Evolutionary conservation across 2,797 vertebrate species (phyloP), one percentile per base, ranked within the genome.

Genomic region (Natrix natrix): DNA sequence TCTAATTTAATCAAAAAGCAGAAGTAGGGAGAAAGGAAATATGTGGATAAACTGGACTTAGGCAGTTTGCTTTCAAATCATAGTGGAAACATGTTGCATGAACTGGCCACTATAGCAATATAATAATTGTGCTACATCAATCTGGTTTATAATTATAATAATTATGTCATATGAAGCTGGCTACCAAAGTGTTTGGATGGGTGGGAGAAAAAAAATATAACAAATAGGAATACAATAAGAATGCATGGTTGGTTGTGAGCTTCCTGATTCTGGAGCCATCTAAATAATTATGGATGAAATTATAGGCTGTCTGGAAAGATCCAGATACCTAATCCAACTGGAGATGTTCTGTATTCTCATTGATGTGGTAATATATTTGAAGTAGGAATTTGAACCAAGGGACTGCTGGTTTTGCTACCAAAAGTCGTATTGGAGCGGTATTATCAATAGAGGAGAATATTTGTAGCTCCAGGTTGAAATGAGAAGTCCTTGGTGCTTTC

Each of bases 381-480:
- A 60, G 8, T 26, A 5, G 8, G 20, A 0, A 7, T n/a, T 0
- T 0, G 59, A 28, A 37, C 55, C 10, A 13, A 32, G 13, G 8
- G 3, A 0, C 57, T 48, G 1, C 1, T 91, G 89, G 0, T 32
- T 0, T 61, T 54, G 92, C 60, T 86, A 11, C 24, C 0, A 0
- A 87, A 74, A 0, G 0, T 43, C 48, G 55, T 2, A 0, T 0
- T 26, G 66, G 61, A 74, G 32, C 78, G 8, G 0, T 8, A 2
- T 86, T 24, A 63, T 63, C 20, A 74, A 74, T 74, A 74, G 20
- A 74, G 69, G 32, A 37, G 14, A 74, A 37, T 74, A 74, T 74
- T 74, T 74, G n/a, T 74, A 37, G n/a, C 32, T 69, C n/a, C 1
- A n/a, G 66, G n/a, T 69, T 69, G n/a, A 69, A 17, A 69, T 69